These are phyloP conservation scores for Galaxea fascicularis DNA, from an alignment of 92 coral and sea anemone genomes.

Conservation along the genomic window DNA sequence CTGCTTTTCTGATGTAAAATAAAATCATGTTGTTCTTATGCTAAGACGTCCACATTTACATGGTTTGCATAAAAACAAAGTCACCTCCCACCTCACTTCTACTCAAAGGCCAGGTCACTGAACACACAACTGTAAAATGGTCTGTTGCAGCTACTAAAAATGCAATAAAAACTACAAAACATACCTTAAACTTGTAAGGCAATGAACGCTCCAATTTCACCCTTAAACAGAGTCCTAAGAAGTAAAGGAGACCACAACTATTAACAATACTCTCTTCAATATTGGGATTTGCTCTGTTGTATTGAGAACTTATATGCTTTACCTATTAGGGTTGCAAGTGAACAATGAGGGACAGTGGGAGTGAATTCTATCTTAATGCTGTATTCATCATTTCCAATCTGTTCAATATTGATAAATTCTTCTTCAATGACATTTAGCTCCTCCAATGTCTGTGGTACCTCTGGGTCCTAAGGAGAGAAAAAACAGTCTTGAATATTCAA, in stretches of 20 bases:
- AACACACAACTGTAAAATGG: too few species aligned
- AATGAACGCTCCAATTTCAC: slow-evolving; percentile 89
- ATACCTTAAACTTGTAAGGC: slow-evolving; percentile 92
- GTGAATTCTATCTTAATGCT: slow-evolving; percentile 80
- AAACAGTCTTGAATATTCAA: not conserved
- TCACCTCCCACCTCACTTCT: too few species aligned
- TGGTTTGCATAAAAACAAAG: too few species aligned
- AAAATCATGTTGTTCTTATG: too few species aligned
- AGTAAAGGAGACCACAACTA: slow-evolving; percentile 2
- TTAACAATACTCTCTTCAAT: not conserved
- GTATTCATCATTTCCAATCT: slow-evolving; percentile 68
- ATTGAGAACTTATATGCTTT: slow-evolving; percentile 4
- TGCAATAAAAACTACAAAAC: slow-evolving; percentile 13
- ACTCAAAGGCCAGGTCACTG: too few species aligned
- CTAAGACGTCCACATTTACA: too few species aligned
- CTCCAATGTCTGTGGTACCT: slow-evolving; percentile 92
- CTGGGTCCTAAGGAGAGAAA: slow-evolving; percentile 80
- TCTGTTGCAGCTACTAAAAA: not conserved
- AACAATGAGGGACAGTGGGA: slow-evolving; percentile 98
- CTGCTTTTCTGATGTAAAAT: too few species aligned
- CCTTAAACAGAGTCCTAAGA: slow-evolving; percentile 87
- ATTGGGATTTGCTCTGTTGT: too few species aligned
- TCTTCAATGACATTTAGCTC: slow-evolving; percentile 91
- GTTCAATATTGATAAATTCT: slow-evolving; percentile 68
- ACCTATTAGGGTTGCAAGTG: slow-evolving; percentile 99